Evolutionary conservation across 2,797 vertebrate genomes (phyloP).

Genomic region (Uromys caudimaculatus): DNA sequence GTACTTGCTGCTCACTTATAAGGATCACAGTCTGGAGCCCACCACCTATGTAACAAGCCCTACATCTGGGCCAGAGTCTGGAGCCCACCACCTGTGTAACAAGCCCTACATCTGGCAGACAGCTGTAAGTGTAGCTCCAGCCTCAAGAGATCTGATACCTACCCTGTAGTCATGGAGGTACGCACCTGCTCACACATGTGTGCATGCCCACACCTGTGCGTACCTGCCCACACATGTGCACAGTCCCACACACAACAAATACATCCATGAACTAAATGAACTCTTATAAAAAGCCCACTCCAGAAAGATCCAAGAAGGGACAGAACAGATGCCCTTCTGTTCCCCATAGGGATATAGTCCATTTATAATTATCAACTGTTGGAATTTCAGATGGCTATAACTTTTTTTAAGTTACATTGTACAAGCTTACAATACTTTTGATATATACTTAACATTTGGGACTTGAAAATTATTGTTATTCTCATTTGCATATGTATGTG

Average conservation of each 20-base stretch:
- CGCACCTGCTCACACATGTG: neutral
- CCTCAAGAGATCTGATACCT: neutral
- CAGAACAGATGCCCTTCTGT: neutral
- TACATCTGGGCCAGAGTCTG: neutral
- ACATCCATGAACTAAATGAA: neutral
- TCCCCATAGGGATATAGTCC: neutral
- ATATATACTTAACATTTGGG: slow-evolving; percentile 23
- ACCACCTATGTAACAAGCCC: neutral
- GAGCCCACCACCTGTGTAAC: neutral
- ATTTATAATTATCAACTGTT: neutral
- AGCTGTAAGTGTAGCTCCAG: neutral
- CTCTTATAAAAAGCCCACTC: neutral
- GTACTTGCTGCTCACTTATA: neutral
- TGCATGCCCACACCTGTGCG: neutral
- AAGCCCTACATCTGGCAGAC: neutral
- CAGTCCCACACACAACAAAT: neutral
- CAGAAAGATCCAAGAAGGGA: neutral
- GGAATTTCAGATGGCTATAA: neutral
- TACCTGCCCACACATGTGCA: neutral
- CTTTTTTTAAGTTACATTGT: neutral
- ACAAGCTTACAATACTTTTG: neutral
- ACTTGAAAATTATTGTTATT: slow-evolving; percentile 13
- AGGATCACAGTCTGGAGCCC: neutral
- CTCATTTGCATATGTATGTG: neutral
- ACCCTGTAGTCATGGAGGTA: neutral